These are phyloP conservation scores for Daphoenositta chrysoptera DNA, from an alignment of 2,113 vertebrate species.

Conservation along the genomic window DNA sequence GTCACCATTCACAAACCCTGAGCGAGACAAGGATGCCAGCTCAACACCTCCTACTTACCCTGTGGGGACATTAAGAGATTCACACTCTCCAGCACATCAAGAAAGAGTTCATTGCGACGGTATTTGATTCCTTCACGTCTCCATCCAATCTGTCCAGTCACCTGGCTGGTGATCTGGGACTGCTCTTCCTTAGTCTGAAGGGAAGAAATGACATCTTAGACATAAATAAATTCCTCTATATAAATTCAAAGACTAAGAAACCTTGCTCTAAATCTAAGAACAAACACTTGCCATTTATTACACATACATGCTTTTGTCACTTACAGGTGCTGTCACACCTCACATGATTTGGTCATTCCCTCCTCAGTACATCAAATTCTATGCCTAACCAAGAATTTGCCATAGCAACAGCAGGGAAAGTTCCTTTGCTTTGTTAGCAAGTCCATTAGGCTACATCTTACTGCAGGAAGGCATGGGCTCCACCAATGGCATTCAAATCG, in stretches of 20 bases:
- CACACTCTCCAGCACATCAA: slow-evolving; percentile 97
- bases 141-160: slow-evolving; percentile 99
- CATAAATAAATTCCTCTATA: not conserved
- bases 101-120: slow-evolving; percentile 95
- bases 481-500: not conserved
- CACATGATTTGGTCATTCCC: not conserved
- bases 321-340: not conserved
- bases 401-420: not conserved
- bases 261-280: not conserved
- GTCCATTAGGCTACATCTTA: not conserved
- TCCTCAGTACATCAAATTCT: not conserved
- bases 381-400: not conserved
- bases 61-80: slow-evolving; percentile 98
- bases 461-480: not conserved
- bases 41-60: slow-evolving; percentile 69
- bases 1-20: not conserved
- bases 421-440: not conserved
- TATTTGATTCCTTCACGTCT: slow-evolving; percentile 98
- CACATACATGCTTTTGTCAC: not conserved
- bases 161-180: slow-evolving; percentile 99
- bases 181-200: slow-evolving; percentile 97
- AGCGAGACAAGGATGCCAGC: not conserved
- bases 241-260: not conserved
- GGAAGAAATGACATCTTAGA: not conserved
- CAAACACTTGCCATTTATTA: not conserved